Base-by-base conservation (phyloP, 2,113 vertebrate genomes). In the Sinocyclocheilus rhinocerous region DNA sequence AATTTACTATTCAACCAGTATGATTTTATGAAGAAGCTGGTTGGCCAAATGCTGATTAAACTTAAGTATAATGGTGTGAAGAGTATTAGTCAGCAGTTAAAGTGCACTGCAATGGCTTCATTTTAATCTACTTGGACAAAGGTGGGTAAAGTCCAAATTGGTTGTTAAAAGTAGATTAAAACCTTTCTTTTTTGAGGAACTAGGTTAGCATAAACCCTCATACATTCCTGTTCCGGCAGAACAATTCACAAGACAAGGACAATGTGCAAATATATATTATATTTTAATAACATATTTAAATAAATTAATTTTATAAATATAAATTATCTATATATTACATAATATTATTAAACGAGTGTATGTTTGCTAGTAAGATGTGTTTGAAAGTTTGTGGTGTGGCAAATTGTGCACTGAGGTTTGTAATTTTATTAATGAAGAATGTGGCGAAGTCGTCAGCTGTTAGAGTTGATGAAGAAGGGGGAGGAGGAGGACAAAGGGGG, bases 131-230 rank as follows among this genome's bases (percentile, higher is more conserved):
- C 76, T 42, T 70, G 65, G 29, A 55, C 26, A 26, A 20, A 70
- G 76, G 84, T 57, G 84, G 61, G 84, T 69, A 85, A 85, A 85
- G 84, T 79, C 76, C 84, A 79, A 50, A 55, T 36, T 69, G 59
- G 45, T 50, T 45, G 57, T 45, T 50, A 22, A 69, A 85, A 85
- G 76, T 79, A 79, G 63, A 70, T 78, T 85, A 69, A 79, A 79
- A 70, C 33, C 29, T 69, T 75, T 55, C 63, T 48, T 57, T 76
- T 76, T 24, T 65, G 61, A 76, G 29, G 57, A 84, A 84, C 61
- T 22, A 24, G 52, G 36, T 50, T 76, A 63, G n/a, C 50, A 84
- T 76, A n/a, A 73, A 39, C 0, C 70, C 36, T 72, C 36, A 70
- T 39, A 39, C 8, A 39, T 18, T 20, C 33, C 26, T 59, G 55